Evolutionary conservation across 1,140 invertebrate genomes (phyloP), one percentile per base, ranked within the genome.

Genomic region (Paramacrobiotus metropolitanus): DNA sequence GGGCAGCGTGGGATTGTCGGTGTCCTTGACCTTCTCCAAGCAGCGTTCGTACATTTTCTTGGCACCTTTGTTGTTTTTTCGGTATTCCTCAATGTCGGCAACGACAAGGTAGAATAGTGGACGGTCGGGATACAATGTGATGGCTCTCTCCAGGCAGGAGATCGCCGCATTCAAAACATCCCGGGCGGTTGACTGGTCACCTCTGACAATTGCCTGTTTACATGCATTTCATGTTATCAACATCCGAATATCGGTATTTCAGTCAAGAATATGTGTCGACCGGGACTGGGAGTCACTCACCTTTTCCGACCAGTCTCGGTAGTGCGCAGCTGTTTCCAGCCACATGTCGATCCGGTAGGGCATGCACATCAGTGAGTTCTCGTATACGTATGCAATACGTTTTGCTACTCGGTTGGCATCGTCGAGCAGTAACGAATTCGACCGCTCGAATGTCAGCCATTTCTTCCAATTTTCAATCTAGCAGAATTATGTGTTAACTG

Each of bases 401-500:
- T 87, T 82, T 0, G 91, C 92, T 1, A 97, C 83, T 1, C 93
- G 69, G 0, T 87, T 83, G 0, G 89, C 87, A 69, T 99, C 94
- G 73, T 99, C 94, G 0, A 87, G 91, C 59, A 90, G 78, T 15
- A 98, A 74, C 0, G 95, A 94, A 77, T 99, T 99, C 29, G 82
- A 83, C 65, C 93, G 87, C 73, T 99, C 95, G 86, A 92, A 99
- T 1, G 81, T 76, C 63, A 99, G 96, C 69, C 96, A 98, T 69
- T 95, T 95, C 73, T 95, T 95, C 94, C 95, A 99, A n/a, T 96
- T 70, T 68, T 96, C 91, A 59, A 95, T 87, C 86, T 92, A 67
- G 0, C 64, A 62, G n/a, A 21, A 29, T 60, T 60, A n/a, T n/a
- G n/a, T n/a, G n/a, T n/a, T n/a, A n/a, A n/a, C n/a, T n/a, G n/a